Percentiles rank a stretch among this genome's conserved stretches.
phyloP scores from a whole-genome alignment of 2,888 invertebrate species.

The Mongoloraphidia duomilia region DNA sequence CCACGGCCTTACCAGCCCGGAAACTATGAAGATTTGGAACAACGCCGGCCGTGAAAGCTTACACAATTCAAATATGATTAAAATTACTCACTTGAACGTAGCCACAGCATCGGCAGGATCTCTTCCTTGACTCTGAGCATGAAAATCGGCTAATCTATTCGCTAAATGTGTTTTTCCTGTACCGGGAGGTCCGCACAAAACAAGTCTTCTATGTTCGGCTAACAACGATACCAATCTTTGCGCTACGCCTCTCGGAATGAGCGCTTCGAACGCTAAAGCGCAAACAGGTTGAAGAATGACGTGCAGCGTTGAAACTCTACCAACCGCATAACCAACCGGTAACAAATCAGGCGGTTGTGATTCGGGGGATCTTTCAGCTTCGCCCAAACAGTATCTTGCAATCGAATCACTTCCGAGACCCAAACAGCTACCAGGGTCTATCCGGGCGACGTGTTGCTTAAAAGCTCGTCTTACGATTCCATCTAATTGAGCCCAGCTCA shows the following conservation, averaged over 20 bases:
- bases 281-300: constrained; percentile 81
- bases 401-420: constrained; percentile 71
- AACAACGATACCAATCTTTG: constrained; percentile 68
- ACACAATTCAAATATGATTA: not conserved
- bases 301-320: constrained; percentile 71
- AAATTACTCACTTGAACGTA: constrained; percentile 67
- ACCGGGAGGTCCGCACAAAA: constrained; percentile 89
- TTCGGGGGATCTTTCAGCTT: constrained; percentile 67
- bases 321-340: constrained; percentile 87
- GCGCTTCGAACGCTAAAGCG: constrained; percentile 83
- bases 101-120: constrained; percentile 85
- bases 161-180: constrained; percentile 96
- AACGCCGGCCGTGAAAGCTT: not conserved
- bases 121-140: constrained; percentile 67
- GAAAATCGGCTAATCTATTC: constrained; percentile 85
- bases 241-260: constrained; percentile 91
- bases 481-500: constrained; percentile 90
- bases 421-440: constrained; percentile 84
- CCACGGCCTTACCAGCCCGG: too few species aligned
- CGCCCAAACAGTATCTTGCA: constrained; percentile 85
- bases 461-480: constrained; percentile 82
- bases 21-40: too few species aligned
- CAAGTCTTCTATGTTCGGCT: constrained; percentile 83
- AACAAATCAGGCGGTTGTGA: constrained; percentile 75
- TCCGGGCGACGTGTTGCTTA: constrained; percentile 83